A percentile compares a stretch with the other conserved stretches of the same genome.
phyloP scores from a whole-genome alignment of 2,888 invertebrate species.

The Polymixis lichenea region DNA sequence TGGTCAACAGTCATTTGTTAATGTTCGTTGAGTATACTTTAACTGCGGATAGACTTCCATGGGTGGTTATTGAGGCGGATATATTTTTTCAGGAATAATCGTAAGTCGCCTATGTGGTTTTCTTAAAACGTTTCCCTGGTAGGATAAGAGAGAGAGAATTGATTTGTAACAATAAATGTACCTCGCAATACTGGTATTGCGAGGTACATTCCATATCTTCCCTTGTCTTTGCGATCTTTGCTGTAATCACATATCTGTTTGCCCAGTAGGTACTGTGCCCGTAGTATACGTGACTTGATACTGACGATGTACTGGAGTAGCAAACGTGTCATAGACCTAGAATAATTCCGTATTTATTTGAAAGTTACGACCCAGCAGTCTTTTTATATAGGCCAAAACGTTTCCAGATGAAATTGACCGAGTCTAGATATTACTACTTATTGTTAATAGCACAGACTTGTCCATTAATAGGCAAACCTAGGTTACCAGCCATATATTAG shows the following conservation, averaged over 20 bases:
- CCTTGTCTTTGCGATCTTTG: not conserved
- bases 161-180: not conserved
- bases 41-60: constrained; percentile 18
- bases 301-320: not conserved
- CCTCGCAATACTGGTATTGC: not conserved
- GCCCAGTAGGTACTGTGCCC: not conserved
- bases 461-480: constrained; percentile 16
- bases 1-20: constrained; percentile 54
- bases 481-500: constrained; percentile 23
- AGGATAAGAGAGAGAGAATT: not conserved
- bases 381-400: not conserved
- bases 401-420: constrained; percentile 1
- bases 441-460: constrained; percentile 6
- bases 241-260: not conserved
- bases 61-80: not conserved
- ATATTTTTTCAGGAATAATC: constrained; percentile 1
- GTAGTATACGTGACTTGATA: not conserved
- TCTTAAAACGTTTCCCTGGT: not conserved
- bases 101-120: not conserved
- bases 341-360: not conserved
- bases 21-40: constrained; percentile 35
- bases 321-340: not conserved
- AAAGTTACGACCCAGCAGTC: constrained; percentile 3
- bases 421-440: not conserved
- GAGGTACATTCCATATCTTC: not conserved